Base-by-base conservation (phyloP, 2,113 vertebrate genomes). In the Rhodinocichla rosea region DNA sequence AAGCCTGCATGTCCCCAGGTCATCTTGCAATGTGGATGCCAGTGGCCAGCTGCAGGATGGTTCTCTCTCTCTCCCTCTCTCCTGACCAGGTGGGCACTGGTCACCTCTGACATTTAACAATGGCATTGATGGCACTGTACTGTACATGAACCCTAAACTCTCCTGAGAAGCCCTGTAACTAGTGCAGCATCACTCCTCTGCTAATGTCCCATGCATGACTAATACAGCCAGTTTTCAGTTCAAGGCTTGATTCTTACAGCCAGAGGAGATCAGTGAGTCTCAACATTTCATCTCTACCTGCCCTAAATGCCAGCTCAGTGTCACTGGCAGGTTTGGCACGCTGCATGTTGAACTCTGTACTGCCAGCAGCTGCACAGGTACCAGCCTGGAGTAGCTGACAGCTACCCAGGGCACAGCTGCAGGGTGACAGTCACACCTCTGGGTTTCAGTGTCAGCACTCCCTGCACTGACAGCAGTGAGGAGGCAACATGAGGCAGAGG, bases 11-110 rank as follows among this genome's bases (percentile, higher is more conserved):
- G 27, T 21, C n/a, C 44, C 26, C 20, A 47, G 1, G 42, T 8
- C 67, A 44, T 21, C 39, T 67, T 65, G 28, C 49, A 60, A 50
- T 52, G n/a, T 21, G 60, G 57, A 49, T 5, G 12, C 1, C 5
- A 67, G 23, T 15, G 28, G 22, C 30, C 1, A 0, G 6, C 49
- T 81, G 27, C 37, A 64, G 53, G n/a, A n/a, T 0, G 0, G 3
- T 17, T 67, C 37, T 47, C 24, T 14, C 35, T 11, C 4, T 22
- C 71, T 64, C 15, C 1, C 44, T 73, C 44, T 73, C n/a, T 73
- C 4, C 39, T 68, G 39, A 30, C 27, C 4, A 2, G 4, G 14
- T 52, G 49, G 21, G 39, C 1, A 2, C 11, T 7, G 5, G 32
- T 22, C 28, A n/a, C 13, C 59, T 73, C 20, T 8, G 24, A 37